These are phyloP conservation scores for Catocala nupta DNA, from an alignment of 2,888 invertebrate species.

Conservation along the genomic window DNA sequence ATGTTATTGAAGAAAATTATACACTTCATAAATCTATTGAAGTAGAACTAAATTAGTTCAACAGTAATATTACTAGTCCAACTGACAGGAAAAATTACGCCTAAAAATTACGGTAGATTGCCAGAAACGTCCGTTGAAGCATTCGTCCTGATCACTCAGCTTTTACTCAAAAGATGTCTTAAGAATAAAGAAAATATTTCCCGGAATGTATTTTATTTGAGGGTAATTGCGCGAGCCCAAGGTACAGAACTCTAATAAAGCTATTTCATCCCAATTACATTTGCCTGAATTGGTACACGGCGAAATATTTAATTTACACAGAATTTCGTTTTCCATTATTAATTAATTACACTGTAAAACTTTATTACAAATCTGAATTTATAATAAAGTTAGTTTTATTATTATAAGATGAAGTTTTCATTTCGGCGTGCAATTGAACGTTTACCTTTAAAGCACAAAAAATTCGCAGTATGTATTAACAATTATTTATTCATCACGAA, in stretches of 20 bases:
- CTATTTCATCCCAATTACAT: constrained; percentile 14
- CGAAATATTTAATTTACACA: constrained; percentile 20
- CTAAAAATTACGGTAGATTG: no score
- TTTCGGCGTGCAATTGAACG: no score
- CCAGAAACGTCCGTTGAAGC: no score
- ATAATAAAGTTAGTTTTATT: no score
- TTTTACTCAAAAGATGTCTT: constrained; percentile 10
- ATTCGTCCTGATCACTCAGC: constrained; percentile 3
- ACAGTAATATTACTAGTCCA: no score
- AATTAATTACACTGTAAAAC: constrained; percentile 10
- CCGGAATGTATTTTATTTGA: constrained; percentile 5
- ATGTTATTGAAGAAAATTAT: background rate
- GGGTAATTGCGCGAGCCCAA: constrained; percentile 14
- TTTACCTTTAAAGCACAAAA: no score
- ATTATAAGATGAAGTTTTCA: background rate
- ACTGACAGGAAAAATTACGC: no score
- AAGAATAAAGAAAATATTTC: constrained; percentile 1
- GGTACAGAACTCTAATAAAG: constrained; percentile 14
- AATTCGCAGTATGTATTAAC: no score
- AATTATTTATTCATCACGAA: no score
- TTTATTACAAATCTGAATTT: constrained; percentile 6
- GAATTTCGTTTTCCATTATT: constrained; percentile 9
- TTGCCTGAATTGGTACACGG: constrained; percentile 8
- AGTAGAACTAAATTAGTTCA: no score
- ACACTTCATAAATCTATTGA: background rate